Evolutionary conservation across 2,797 vertebrate species (phyloP).

Genomic region (Poecilia picta): DNA sequence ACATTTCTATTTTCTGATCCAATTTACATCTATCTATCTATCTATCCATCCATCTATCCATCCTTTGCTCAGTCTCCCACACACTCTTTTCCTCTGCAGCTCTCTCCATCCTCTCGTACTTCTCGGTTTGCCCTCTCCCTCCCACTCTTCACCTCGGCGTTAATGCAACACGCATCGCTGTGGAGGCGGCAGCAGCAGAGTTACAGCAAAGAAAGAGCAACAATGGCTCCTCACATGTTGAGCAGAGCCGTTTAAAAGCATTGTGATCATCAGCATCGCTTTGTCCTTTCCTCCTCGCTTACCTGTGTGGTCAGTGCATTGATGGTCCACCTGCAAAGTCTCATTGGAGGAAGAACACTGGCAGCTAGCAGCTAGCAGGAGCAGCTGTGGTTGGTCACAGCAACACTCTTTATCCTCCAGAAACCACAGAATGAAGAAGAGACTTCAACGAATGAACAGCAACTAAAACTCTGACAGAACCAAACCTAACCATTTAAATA

Average conservation of each 20-base stretch:
- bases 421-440: slow-evolving; percentile 15
- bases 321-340: slow-evolving; percentile 10
- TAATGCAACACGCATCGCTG: slow-evolving; percentile 75
- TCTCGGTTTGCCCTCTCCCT: slow-evolving; percentile 78
- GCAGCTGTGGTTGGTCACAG: slow-evolving; percentile 29
- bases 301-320: slow-evolving; percentile 6
- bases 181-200: slow-evolving; percentile 65
- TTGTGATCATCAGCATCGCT: slow-evolving; percentile 28
- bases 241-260: slow-evolving; percentile 46
- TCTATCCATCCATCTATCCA: slow-evolving; percentile 50
- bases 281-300: not conserved
- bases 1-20: slow-evolving; percentile 12
- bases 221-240: slow-evolving; percentile 51
- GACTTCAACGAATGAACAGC: not conserved
- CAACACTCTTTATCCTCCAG: slow-evolving; percentile 27
- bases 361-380: not conserved
- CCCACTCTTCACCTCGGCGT: slow-evolving; percentile 76
- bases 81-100: slow-evolving; percentile 56
- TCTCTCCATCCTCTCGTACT: slow-evolving; percentile 72
- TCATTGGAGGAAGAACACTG: not conserved
- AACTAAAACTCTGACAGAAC: not conserved
- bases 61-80: slow-evolving; percentile 63
- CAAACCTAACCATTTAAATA: not conserved
- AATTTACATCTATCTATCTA: slow-evolving; percentile 18
- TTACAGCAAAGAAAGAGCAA: slow-evolving; percentile 44